Base-by-base conservation (phyloP, 2,797 vertebrate species). In the Anas bernieri region DNA sequence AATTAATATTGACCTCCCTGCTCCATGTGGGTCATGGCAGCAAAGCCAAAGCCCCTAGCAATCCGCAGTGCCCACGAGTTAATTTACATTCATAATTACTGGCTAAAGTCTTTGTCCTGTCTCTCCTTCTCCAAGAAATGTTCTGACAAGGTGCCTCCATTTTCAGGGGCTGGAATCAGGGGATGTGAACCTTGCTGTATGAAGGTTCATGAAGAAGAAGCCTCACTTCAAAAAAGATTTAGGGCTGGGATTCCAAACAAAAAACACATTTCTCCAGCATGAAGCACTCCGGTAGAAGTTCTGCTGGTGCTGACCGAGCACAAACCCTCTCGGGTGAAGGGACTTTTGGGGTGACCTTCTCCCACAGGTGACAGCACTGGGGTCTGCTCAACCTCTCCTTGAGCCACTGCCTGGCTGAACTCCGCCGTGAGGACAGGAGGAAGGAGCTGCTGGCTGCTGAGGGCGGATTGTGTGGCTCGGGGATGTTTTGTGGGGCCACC, bases 71-170 rank as follows among this genome's bases (percentile, higher is more conserved):
- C 26, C n/a, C 66, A 64, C 20, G 56, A 0, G 0, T 55, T 76
- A 81, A 69, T 84, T 85, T 87, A 23, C 76, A 30, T 66, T 86
- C 59, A 48, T 79, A 84, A 59, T 59, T 86, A 45, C 79, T 17
- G 68, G 11, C 17, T 80, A 7, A 80, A 78, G 3, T 48, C 62
- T 72, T 81, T 16, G 25, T 62, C 39, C 5, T 72, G 6, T 17
- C 90, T 83, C 22, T 55, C 14, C 26, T 20, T 88, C 55, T 92
- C 64, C 15, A 22, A 48, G 70, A 25, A 77, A 6, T 37, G 39
- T 85, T 93, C 87, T 67, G 41, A 64, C 41, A 58, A 92, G 30
- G 12, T 83, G 16, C 8, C 4, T 23, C 45, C 7, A 68, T 45
- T 85, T 92, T 41, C 17, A 6, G 13, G 21, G 31, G 17, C 37